Evolutionary conservation across 2,113 vertebrate genomes (phyloP), one percentile per base, ranked within the genome.

Genomic region (Pseudorectes ferrugineus): DNA sequence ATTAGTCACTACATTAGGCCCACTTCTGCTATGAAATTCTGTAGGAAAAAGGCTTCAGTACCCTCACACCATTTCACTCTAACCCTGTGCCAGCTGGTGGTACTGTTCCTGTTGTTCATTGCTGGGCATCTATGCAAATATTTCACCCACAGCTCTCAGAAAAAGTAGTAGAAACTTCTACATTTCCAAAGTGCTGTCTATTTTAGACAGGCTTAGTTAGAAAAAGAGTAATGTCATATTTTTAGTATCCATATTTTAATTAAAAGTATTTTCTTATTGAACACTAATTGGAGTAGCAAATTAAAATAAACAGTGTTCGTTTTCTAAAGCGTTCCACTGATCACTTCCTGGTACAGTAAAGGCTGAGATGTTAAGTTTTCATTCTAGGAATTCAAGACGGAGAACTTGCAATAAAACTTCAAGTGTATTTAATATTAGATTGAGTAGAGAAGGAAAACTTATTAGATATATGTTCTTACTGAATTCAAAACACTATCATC

Each of bases 261-360:
- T 81, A 89, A 77, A 88, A 61, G 25, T 62, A 86, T 93, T 91
- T 93, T 96, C 51, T 91, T 92, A 54, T 54, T 91, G 76, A 95
- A 91, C 33, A 62, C 68, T 94, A 76, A 94, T 90, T 95, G 58
- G 48, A 92, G 31, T 58, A 89, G 68, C 33, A 77, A 96, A 61
- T 93, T 59, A 96, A 82, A 96, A 89, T 91, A 83, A 91, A 52
- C 28, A 85, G 45, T 42, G 7, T 72, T 91, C 0, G 0, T 77
- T 87, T 95, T 92, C 73, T 61, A 85, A 71, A 91, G 45, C 2
- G 0, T 91, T 92, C 31, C 57, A 67, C 36, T 92, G 84, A 96
- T 94, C 88, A 73, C 67, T 92, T 92, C 90, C 92, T 90, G 75
- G 54, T 88, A 83, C 0, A 0, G 46, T 54, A 79, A 93, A 97